These are phyloP conservation scores for Nemopilema nomurai DNA, from an alignment of 30 jellyfish, hydroid and myxozoan species.

Conservation along the genomic window DNA sequence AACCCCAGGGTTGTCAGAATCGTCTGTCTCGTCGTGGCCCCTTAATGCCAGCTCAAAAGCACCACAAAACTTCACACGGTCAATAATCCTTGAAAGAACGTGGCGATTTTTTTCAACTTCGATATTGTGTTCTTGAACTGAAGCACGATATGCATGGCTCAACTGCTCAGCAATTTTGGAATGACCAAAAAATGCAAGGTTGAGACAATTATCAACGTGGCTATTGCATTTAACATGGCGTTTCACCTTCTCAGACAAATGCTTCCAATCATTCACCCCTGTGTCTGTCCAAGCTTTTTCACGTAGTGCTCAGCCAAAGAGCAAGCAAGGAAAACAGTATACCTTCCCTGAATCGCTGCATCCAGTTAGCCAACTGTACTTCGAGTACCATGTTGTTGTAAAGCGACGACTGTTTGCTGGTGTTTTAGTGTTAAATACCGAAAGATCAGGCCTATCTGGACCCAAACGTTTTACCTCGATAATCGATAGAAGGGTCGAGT, in stretches of 20 bases:
- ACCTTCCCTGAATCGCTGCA: conserved; percentile 42
- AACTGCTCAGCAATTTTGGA: conserved; percentile 10
- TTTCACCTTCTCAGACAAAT: conserved; percentile 42
- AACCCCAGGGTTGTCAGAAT: conserved; percentile 10
- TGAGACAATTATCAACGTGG: conserved; percentile 24
- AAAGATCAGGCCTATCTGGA: conserved; percentile 46
- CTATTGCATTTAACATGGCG: conserved; percentile 10
- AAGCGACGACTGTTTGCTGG: conserved; percentile 26
- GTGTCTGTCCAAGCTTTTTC: conserved; percentile 33
- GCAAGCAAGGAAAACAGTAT: conserved; percentile 46
- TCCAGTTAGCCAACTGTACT: conserved; percentile 48
- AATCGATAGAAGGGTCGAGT: conserved; percentile 8
- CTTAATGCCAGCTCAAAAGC: conserved; percentile 29
- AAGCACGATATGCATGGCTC: conserved; percentile 41
- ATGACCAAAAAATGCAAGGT: conserved; percentile 39
- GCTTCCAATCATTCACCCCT: conserved; percentile 44
- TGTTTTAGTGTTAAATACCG: not conserved
- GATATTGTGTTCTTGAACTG: conserved; percentile 26
- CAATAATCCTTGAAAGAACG: conserved; percentile 7
- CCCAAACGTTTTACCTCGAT: conserved; percentile 43
- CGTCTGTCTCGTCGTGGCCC: conserved; percentile 45
- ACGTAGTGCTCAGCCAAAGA: conserved; percentile 31
- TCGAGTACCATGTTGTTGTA: conserved; percentile 41
- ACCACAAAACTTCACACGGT: conserved; percentile 37
- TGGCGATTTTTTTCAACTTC: conserved; percentile 33